Evolutionary conservation across 35 echinoderm and acorn worm species (phyloP), one percentile per base, ranked within the genome.

Genomic region (Ophiothrix spiculata): DNA sequence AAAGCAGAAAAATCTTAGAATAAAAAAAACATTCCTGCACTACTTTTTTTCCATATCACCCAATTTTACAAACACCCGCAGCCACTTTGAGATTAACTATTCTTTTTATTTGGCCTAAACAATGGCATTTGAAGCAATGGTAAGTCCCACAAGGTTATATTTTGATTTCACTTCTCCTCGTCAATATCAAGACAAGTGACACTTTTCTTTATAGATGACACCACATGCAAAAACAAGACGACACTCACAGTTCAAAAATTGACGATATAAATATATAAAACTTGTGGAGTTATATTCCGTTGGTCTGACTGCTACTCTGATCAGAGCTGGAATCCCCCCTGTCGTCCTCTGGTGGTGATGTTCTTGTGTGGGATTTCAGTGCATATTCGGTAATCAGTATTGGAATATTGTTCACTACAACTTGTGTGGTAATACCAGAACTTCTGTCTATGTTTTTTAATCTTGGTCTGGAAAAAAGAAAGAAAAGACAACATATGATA

Each of bases 391-490:
- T 99, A n/a, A 99, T 99, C 15, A 94, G 86, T 33, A 99, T 88
- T 23, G 92, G 86, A 78, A 99, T 87, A 46, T 99, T 86, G 56
- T 99, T 99, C 25, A 99, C 96, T 3, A 93, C 92, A 49, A 99
- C 96, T 64, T 91, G 85, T 29, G 92, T 99, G n/a, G 88, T 76
- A 23, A 93, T 93, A 23, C 85, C 96, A 6, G 85, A 88, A 76
- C 89, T 99, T 56, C 96, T 80, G 79, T 99, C 96, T 0, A 99
- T 86, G 77, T 99, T 99, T 81, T 99, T 99, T 82, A 99, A 91
- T 40, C 96, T 91, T 84, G 96, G 96, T 87, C 96, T 99, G 91
- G 36, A 41, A 31, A 13, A 39, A 38, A 25, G 40, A 40, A 38
- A 64, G n/a, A 64, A 13, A 37, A 79, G 12, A 4, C 4, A 69